Evolutionary conservation across 37 sponge, comb jelly and placozoan species (phyloP).

Genomic region (Halichondria panicea): DNA sequence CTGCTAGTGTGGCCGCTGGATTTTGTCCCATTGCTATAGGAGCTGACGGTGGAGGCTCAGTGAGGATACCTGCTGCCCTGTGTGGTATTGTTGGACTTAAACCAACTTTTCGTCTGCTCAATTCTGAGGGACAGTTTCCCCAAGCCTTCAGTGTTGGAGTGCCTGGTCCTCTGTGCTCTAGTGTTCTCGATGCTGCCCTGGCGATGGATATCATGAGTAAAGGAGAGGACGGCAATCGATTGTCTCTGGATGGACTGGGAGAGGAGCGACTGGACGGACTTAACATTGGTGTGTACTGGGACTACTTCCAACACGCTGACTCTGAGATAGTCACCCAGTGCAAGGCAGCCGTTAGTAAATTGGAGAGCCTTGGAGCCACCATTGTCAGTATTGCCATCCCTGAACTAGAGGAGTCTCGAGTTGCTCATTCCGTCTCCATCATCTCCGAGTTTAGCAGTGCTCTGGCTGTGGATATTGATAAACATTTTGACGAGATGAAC

Average conservation of each 20-base stretch:
- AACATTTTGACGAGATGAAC: conserved; percentile 59
- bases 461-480: conserved; percentile 39
- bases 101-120: conserved; percentile 70
- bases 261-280: conserved; percentile 42
- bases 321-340: conserved; percentile 45
- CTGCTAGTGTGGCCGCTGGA: conserved; percentile 86
- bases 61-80: conserved; percentile 81
- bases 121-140: conserved; percentile 20
- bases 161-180: conserved; percentile 62
- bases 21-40: conserved; percentile 85
- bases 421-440: conserved; percentile 61
- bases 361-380: conserved; percentile 60
- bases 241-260: conserved; percentile 46
- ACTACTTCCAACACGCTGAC: conserved; percentile 63
- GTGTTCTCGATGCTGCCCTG: conserved; percentile 67
- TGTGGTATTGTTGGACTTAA: conserved; percentile 94
- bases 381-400: conserved; percentile 72
- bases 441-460: conserved; percentile 49
- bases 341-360: conserved; percentile 34
- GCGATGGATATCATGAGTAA: conserved; percentile 40
- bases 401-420: conserved; percentile 69
- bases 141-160: conserved; percentile 36
- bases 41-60: conserved; percentile 92
- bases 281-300: conserved; percentile 59
- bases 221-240: conserved; percentile 23